phyloP scores from a whole-genome alignment of 2,113 vertebrate species.

The Hipposideros armiger region DNA sequence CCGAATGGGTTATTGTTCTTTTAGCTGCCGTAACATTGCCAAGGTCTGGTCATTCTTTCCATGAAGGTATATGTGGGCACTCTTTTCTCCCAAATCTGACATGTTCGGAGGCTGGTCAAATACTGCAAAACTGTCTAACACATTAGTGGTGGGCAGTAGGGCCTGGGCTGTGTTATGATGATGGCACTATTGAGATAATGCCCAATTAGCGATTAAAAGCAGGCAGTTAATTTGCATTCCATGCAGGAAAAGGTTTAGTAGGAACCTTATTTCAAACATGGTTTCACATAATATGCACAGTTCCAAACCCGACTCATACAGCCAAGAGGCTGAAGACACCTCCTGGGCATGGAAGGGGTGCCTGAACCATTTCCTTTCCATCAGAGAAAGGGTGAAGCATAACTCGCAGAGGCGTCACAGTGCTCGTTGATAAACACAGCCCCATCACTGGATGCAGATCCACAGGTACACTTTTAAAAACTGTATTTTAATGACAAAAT shows the following conservation, averaged over 20 bases:
- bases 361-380: neutral
- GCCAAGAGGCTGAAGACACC: neutral
- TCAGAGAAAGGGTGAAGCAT: neutral
- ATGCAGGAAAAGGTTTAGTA: conserved; percentile 2
- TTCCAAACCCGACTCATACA: neutral
- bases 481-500: neutral
- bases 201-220: neutral
- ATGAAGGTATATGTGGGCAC: conserved; percentile 46
- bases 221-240: neutral
- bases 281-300: neutral
- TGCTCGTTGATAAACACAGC: neutral
- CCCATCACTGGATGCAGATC: neutral
- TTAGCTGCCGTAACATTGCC: conserved; percentile 9
- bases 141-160: neutral
- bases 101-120: conserved; percentile 4
- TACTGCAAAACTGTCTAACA: neutral
- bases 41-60: conserved; percentile 64
- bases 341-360: neutral
- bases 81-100: neutral
- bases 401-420: neutral
- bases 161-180: neutral
- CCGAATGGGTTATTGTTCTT: conserved; percentile 52
- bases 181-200: neutral
- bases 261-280: conserved; percentile 38
- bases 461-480: neutral